Evolutionary conservation across 1,140 invertebrate genomes (phyloP).

Genomic region (Onthophagus taurus): DNA sequence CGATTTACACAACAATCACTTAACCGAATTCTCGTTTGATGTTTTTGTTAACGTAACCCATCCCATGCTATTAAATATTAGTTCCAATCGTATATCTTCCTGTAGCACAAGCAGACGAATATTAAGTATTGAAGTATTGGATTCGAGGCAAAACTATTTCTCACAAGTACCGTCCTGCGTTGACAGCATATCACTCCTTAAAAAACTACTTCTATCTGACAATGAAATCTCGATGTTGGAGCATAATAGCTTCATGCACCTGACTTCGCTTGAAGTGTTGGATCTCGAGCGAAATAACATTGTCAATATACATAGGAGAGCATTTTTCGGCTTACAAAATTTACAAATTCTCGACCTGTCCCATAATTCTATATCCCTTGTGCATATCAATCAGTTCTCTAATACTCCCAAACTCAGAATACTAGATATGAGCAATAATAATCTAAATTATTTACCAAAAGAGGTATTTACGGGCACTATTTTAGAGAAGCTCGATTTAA

Average conservation of each 20-base stretch:
- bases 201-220: constrained; percentile 59
- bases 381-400: constrained; percentile 75
- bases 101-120: constrained; percentile 49
- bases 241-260: constrained; percentile 58
- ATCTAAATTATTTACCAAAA: constrained; percentile 61
- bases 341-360: constrained; percentile 73
- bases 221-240: constrained; percentile 63
- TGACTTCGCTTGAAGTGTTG: constrained; percentile 60
- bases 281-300: constrained; percentile 67
- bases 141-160: constrained; percentile 60
- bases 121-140: constrained; percentile 54
- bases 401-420: constrained; percentile 65
- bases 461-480: constrained; percentile 73
- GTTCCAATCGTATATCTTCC: constrained; percentile 53
- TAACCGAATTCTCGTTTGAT: constrained; percentile 54
- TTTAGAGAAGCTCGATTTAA: constrained; percentile 70
- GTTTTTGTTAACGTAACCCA: constrained; percentile 57
- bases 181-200: constrained; percentile 49
- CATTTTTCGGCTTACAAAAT: constrained; percentile 60
- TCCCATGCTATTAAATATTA: constrained; percentile 57
- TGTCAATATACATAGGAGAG: constrained; percentile 57
- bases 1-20: constrained; percentile 62
- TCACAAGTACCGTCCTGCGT: constrained; percentile 54
- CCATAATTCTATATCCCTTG: constrained; percentile 62
- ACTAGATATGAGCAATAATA: constrained; percentile 66